phyloP scores from a whole-genome alignment of 1,140 invertebrate species.

The Hycleus phaleratus region DNA sequence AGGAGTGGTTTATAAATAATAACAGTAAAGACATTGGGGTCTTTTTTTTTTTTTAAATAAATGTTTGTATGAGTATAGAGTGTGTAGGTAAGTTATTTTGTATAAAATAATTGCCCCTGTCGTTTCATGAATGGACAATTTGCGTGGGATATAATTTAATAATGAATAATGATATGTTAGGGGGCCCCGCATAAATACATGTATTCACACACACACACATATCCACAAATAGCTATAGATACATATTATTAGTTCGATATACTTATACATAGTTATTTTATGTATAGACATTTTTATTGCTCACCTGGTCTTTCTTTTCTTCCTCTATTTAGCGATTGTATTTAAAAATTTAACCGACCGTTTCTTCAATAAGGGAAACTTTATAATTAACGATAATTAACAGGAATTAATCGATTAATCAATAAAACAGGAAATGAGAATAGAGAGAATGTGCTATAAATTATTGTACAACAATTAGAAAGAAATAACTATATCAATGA shows the following conservation, averaged over 20 bases:
- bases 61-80: no score
- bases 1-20: no score
- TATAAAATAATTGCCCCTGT: background rate
- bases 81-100: background rate
- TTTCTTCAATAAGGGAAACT: background rate
- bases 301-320: slow-evolving; percentile 25
- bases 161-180: slow-evolving; percentile 30
- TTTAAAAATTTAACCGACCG: background rate
- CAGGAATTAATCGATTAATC: slow-evolving; percentile 7
- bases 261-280: no score
- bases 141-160: slow-evolving; percentile 28
- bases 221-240: no score
- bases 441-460: slow-evolving; percentile 19
- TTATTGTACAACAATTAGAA: no score
- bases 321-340: no score
- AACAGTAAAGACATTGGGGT: no score
- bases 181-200: slow-evolving; percentile 25
- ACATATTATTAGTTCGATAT: no score
- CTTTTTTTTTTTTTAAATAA: no score
- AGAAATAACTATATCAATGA: no score
- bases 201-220: no score
- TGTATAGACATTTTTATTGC: slow-evolving; percentile 18
- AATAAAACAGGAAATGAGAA: slow-evolving; percentile 20
- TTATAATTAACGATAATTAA: no score
- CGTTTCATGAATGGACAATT: slow-evolving; percentile 19